A percentile compares a stretch with the other conserved stretches of the same genome.
These are phyloP conservation scores for Coelogynopora nodosa DNA, from an alignment of 2,888 invertebrate genomes.

Conservation along the genomic window DNA sequence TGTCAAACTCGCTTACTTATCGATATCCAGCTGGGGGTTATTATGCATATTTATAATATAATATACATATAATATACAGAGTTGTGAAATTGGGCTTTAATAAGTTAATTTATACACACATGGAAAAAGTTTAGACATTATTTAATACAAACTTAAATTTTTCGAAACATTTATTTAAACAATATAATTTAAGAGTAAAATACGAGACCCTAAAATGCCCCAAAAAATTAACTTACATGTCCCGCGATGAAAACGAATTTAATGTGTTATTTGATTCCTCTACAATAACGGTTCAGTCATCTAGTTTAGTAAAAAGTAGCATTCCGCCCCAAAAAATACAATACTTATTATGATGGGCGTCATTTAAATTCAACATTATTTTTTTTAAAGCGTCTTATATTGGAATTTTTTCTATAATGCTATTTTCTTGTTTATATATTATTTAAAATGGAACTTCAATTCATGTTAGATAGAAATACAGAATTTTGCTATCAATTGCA, in stretches of 20 bases:
- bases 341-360: neutral
- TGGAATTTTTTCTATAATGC: neutral
- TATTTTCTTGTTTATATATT: neutral
- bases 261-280: neutral
- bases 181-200: neutral
- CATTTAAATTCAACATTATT: neutral
- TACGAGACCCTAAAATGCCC: neutral
- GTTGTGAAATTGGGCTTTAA: neutral
- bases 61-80: neutral
- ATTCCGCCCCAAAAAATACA: neutral
- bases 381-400: neutral
- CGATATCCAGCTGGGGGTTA: neutral
- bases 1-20: neutral
- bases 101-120: neutral
- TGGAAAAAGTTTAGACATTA: neutral
- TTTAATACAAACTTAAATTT: neutral
- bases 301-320: neutral
- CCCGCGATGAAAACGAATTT: neutral
- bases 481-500: neutral
- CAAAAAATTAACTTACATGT: neutral
- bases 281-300: neutral
- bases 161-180: neutral
- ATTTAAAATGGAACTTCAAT: neutral
- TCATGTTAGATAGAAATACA: neutral
- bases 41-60: too few relatives aligned